A percentile compares a stretch with the other conserved stretches of the same genome.
Conservation (phyloP, 2,888 invertebrate genomes). For the Empis stercorea region DNA sequence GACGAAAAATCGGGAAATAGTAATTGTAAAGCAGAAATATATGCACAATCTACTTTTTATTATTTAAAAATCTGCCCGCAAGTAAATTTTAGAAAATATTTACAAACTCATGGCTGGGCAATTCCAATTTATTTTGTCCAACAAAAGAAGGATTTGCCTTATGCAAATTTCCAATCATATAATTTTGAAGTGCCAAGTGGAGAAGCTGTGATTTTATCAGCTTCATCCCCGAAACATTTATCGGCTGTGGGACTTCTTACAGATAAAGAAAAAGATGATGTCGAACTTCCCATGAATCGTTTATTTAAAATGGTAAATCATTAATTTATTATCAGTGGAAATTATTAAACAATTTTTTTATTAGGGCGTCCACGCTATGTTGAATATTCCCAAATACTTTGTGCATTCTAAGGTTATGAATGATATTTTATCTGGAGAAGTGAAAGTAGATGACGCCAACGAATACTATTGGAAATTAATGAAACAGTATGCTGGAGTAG, state of each 20-base stretch:
- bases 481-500: constrained; percentile 48
- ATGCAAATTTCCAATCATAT: constrained; percentile 29
- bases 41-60: constrained; percentile 25
- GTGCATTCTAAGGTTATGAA: constrained; percentile 58
- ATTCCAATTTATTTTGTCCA: constrained; percentile 27
- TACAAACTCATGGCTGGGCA: constrained; percentile 30
- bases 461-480: constrained; percentile 53
- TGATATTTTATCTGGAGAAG: constrained; percentile 48
- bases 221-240: constrained; percentile 29
- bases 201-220: constrained; percentile 29
- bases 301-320: constrained; percentile 11
- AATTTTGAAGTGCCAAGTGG: constrained; percentile 30
- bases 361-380: constrained; percentile 54
- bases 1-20: constrained; percentile 12
- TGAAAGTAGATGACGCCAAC: constrained; percentile 46
- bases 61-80: constrained; percentile 32
- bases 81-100: constrained; percentile 28
- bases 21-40: constrained; percentile 29
- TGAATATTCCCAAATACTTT: constrained; percentile 56
- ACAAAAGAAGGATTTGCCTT: constrained; percentile 26
- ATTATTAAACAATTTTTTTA: neutral
- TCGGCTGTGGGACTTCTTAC: constrained; percentile 19
- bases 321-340: neutral
- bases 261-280: neutral
- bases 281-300: constrained; percentile 11